phyloP scores from a whole-genome alignment of 1,140 invertebrate genomes.

The Drosophila leontia region DNA sequence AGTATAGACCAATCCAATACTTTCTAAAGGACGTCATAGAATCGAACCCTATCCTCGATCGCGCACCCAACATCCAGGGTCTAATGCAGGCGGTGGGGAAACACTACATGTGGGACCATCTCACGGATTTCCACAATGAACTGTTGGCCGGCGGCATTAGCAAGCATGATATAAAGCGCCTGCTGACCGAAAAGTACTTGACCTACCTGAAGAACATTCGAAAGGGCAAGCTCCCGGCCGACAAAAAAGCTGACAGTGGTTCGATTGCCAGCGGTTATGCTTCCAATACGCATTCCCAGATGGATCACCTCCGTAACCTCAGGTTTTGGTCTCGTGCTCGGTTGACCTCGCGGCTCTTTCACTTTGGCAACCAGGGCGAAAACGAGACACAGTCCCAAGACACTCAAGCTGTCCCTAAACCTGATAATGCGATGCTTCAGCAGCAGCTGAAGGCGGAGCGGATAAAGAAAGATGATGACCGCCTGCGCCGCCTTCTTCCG shows the following conservation, averaged over 20 bases:
- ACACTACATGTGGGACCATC: slow-evolving; percentile 51
- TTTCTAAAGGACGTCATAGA: slow-evolving; percentile 30
- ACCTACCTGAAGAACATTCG: slow-evolving; percentile 15
- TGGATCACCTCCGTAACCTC: background rate
- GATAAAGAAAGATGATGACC: background rate
- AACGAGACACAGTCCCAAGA: background rate
- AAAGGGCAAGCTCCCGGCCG: background rate
- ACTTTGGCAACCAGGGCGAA: background rate
- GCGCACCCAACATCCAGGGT: background rate
- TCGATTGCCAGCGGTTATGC: background rate
- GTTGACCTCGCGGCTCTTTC: background rate
- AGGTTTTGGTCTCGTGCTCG: background rate
- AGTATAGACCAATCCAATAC: background rate
- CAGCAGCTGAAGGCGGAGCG: slow-evolving; percentile 6
- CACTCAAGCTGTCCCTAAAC: too few relatives aligned
- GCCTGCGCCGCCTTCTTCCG: background rate
- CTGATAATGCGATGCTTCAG: too few relatives aligned
- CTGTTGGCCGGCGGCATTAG: slow-evolving; percentile 1
- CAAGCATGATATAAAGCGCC: background rate
- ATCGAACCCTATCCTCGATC: slow-evolving; percentile 12
- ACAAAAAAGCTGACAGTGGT: background rate
- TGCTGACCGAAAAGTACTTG: slow-evolving; percentile 34
- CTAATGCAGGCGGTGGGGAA: slow-evolving; percentile 8
- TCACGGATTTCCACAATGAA: slow-evolving; percentile 17
- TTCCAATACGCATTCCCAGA: too few relatives aligned